Percentiles rank a stretch among this genome's conserved stretches.
Conservation (phyloP, 1,140 invertebrate species). For the Drosophila ananassae region DNA sequence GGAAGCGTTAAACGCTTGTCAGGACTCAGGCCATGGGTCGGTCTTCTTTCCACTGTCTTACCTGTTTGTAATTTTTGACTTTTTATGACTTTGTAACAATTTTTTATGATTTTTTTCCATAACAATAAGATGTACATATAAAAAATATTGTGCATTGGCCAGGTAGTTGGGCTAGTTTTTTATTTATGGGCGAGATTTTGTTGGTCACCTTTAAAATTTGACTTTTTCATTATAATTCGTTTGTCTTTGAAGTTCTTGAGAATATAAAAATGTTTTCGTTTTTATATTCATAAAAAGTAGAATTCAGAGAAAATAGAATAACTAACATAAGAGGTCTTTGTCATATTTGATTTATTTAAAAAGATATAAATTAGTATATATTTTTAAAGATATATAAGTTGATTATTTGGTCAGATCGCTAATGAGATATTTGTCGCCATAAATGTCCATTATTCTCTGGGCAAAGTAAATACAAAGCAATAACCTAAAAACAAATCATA, state of each 20-base stretch:
- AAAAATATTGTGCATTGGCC: slow-evolving; percentile 40
- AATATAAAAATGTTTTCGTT: slow-evolving; percentile 46
- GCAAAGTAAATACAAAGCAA: slow-evolving; percentile 15
- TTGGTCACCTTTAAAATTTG: slow-evolving; percentile 62
- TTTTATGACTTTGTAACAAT: slow-evolving; percentile 81
- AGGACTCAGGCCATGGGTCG: slow-evolving; percentile 50
- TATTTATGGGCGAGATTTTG: slow-evolving; percentile 38
- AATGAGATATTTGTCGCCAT: slow-evolving; percentile 24
- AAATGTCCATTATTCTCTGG: slow-evolving; percentile 16
- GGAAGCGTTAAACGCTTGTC: slow-evolving; percentile 65
- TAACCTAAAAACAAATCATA: slow-evolving; percentile 60
- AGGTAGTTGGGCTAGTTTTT: slow-evolving; percentile 55
- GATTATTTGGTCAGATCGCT: not conserved
- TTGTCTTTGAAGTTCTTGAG: slow-evolving; percentile 49
- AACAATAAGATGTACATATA: slow-evolving; percentile 57
- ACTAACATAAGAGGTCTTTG: too few species aligned
- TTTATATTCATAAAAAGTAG: slow-evolving; percentile 31
- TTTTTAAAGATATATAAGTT: not conserved
- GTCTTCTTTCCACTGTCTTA: slow-evolving; percentile 19
- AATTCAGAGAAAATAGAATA: slow-evolving; percentile 23
- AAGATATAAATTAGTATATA: not conserved
- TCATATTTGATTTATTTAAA: not conserved
- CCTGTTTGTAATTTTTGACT: slow-evolving; percentile 60
- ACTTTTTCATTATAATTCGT: slow-evolving; percentile 77
- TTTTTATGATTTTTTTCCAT: slow-evolving; percentile 73